Evolutionary conservation across 1,140 invertebrate genomes (phyloP).

Genomic region (Drosophila sp.): DNA sequence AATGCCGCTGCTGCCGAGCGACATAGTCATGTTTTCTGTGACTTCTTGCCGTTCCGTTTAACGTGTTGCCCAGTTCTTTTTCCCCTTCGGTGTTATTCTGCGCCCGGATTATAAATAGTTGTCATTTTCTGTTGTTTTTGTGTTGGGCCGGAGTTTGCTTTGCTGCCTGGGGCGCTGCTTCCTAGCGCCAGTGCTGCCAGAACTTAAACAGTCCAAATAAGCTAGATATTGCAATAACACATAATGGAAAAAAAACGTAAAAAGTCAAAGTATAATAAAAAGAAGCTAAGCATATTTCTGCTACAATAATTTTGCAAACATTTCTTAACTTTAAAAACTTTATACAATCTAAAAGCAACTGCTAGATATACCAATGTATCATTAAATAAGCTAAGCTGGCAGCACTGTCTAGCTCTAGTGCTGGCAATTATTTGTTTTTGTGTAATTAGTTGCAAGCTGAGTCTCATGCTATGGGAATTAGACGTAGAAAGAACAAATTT

Average conservation of each 20-base stretch:
- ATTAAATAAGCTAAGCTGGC: too few relatives aligned
- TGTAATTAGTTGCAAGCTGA: conserved; percentile 58
- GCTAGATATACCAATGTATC: too few relatives aligned
- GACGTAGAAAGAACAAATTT: conserved; percentile 53
- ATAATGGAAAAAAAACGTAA: too few relatives aligned
- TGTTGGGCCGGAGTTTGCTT: conserved; percentile 34
- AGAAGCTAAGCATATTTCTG: too few relatives aligned
- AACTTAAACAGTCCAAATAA: too few relatives aligned
- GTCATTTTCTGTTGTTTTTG: conserved; percentile 23
- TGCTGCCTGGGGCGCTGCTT: conserved; percentile 18
- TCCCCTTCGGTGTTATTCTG: conserved; percentile 41
- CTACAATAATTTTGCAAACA: too few relatives aligned
- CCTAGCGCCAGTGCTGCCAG: conserved; percentile 12
- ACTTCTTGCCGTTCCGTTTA: conserved; percentile 51
- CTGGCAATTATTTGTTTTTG: conserved; percentile 54
- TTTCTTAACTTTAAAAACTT: too few relatives aligned
- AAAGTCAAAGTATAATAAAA: too few relatives aligned
- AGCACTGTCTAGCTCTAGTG: conserved; percentile 8
- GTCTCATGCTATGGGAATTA: conserved; percentile 64
- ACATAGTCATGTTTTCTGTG: conserved; percentile 57
- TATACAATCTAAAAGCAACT: too few relatives aligned
- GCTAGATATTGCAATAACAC: too few relatives aligned
- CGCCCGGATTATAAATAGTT: conserved; percentile 57
- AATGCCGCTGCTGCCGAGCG: conserved; percentile 39
- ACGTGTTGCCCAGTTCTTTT: conserved; percentile 37